These are phyloP conservation scores for Geophilus truncorum DNA, from an alignment of 2,888 invertebrate species.

Conservation along the genomic window DNA sequence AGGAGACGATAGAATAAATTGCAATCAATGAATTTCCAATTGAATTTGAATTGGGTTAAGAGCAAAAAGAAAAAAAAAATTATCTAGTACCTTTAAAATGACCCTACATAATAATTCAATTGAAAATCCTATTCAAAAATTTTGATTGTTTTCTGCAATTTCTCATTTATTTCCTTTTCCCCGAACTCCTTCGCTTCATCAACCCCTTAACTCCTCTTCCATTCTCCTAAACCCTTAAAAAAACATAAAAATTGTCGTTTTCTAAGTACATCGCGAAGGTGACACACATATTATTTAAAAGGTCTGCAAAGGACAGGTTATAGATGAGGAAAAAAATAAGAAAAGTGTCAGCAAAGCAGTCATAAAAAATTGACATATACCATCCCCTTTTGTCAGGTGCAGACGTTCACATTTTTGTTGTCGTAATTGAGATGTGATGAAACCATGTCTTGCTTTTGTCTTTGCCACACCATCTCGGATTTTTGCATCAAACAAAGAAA, in stretches of 20 bases:
- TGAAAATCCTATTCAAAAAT: not conserved
- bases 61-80: not conserved
- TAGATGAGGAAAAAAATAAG: not conserved
- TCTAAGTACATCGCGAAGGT: not conserved
- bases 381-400: not conserved
- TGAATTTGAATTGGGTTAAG: not conserved
- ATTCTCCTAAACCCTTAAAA: not conserved
- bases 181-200: not conserved
- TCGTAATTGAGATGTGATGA: not conserved
- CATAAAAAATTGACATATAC: not conserved
- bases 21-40: slow-evolving; percentile 15
- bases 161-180: not conserved
- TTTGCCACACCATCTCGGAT: not conserved
- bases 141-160: not conserved
- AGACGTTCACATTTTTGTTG: not conserved
- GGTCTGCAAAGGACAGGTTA: not conserved
- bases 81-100: not conserved
- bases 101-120: not conserved
- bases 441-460: not conserved
- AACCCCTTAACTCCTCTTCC: not conserved
- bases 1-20: slow-evolving; percentile 10
- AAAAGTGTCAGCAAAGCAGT: not conserved
- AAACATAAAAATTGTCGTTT: not conserved
- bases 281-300: not conserved
- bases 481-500: not conserved